phyloP scores from a whole-genome alignment of 2,888 invertebrate genomes.

The Adineta ricciae region DNA sequence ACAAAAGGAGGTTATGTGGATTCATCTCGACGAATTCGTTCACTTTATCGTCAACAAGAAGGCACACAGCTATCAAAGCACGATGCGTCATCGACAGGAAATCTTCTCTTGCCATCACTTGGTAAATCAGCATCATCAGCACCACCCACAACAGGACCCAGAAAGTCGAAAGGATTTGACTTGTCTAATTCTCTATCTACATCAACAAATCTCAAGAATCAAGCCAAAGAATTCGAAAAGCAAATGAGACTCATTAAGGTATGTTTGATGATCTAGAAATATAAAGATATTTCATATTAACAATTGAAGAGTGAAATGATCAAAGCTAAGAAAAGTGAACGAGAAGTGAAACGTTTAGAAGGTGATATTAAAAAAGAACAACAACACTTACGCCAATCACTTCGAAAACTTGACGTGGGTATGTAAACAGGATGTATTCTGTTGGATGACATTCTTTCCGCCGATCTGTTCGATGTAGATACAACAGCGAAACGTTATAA shows the following conservation, averaged over 20 bases:
- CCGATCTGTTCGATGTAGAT: not conserved
- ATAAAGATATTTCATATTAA: not conserved
- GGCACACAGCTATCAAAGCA: not conserved
- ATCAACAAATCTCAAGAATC: constrained; percentile 38
- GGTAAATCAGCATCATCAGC: not conserved
- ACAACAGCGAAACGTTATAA: constrained; percentile 24
- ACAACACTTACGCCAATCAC: constrained; percentile 41
- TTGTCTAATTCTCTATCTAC: not conserved
- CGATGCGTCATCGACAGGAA: not conserved
- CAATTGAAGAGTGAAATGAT: constrained; percentile 46
- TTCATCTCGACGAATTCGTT: constrained; percentile 23
- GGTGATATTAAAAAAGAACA: constrained; percentile 48
- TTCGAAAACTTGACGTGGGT: constrained; percentile 47
- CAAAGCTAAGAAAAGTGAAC: constrained; percentile 47
- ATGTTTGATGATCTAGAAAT: not conserved
- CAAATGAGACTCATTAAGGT: constrained; percentile 46
- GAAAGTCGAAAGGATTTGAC: not conserved
- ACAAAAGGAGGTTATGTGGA: constrained; percentile 33
- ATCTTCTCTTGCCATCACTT: not conserved
- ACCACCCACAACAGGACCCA: not conserved
- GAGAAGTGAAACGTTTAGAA: constrained; percentile 45
- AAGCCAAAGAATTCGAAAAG: constrained; percentile 42
- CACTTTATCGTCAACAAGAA: constrained; percentile 25
- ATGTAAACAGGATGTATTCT: too few species aligned
- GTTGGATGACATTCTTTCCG: not conserved